Evolutionary conservation across 37 sponge, comb jelly and placozoan species (phyloP).

Genomic region (Diacarnus erythraeanus): DNA sequence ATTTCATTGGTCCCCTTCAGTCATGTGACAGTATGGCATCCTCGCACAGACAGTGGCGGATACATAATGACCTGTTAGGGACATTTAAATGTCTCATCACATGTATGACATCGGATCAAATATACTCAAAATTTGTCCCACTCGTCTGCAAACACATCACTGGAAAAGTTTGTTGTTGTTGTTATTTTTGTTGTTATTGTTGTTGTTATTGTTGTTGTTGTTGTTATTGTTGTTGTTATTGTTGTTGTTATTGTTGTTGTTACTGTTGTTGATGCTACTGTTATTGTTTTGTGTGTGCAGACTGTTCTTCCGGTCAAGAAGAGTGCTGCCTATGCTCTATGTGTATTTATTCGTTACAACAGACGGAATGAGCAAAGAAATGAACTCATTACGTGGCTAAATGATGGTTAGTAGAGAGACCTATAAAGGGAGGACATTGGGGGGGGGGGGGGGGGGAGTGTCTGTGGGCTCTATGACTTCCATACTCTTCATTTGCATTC

Average conservation of each 20-base stretch:
- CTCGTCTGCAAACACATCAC: constrained; percentile 52
- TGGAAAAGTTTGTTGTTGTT: constrained; percentile 44
- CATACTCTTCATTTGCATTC: too few species aligned
- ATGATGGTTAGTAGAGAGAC: constrained; percentile 40
- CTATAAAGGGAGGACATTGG: too few species aligned
- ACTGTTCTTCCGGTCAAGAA: constrained; percentile 74
- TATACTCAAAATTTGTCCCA: constrained; percentile 77
- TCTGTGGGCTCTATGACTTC: too few species aligned
- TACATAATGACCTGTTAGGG: constrained; percentile 46
- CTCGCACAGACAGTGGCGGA: constrained; percentile 54
- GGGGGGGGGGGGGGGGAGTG: too few species aligned
- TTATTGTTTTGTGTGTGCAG: constrained; percentile 27
- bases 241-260: too few species aligned
- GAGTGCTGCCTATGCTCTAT: constrained; percentile 56
- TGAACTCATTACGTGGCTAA: constrained; percentile 43
- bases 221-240: too few species aligned
- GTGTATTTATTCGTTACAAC: constrained; percentile 39
- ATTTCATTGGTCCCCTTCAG: constrained; percentile 55
- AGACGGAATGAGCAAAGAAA: constrained; percentile 62
- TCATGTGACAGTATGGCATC: constrained; percentile 39
- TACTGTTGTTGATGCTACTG: too few species aligned
- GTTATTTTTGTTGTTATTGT: too few species aligned
- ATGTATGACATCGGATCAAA: constrained; percentile 78
- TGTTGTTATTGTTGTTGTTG: too few species aligned
- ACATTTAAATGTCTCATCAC: constrained; percentile 15